Conservation (phyloP, 2,888 invertebrate species). For the Ophion ellenae region DNA sequence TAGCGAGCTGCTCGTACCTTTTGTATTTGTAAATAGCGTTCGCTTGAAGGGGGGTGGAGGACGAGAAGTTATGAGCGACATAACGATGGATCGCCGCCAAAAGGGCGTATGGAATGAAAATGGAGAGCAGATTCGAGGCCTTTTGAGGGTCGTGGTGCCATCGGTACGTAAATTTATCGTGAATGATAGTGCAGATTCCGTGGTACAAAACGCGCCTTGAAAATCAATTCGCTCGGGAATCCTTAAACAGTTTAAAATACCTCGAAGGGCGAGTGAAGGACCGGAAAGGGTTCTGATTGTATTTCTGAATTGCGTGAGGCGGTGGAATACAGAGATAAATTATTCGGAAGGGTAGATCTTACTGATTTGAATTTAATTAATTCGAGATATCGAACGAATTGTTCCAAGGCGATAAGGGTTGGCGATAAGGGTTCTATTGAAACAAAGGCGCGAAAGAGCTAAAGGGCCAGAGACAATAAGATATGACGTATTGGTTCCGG, state of each 20-base stretch:
- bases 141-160: neutral
- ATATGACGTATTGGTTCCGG: too few relatives aligned
- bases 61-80: too few relatives aligned
- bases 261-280: constrained; percentile 32
- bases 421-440: neutral
- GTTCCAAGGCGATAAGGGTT: constrained; percentile 1
- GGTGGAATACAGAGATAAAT: neutral
- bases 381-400: constrained; percentile 22
- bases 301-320: constrained; percentile 18
- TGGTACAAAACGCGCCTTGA: constrained; percentile 23
- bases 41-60: neutral
- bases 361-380: constrained; percentile 46
- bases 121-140: neutral
- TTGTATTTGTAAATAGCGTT: neutral
- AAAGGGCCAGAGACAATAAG: too few relatives aligned
- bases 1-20: constrained; percentile 21
- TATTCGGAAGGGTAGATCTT: constrained; percentile 13
- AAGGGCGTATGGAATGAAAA: neutral
- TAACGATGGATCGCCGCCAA: too few relatives aligned
- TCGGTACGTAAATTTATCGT: constrained; percentile 5
- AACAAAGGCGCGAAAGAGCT: too few relatives aligned
- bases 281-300: constrained; percentile 48
- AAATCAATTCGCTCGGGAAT: constrained; percentile 60
- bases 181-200: constrained; percentile 50
- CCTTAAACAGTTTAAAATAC: constrained; percentile 26